These are phyloP conservation scores for Leptobrachium ailaonicum DNA, from an alignment of 2,113 vertebrate species.

Conservation along the genomic window DNA sequence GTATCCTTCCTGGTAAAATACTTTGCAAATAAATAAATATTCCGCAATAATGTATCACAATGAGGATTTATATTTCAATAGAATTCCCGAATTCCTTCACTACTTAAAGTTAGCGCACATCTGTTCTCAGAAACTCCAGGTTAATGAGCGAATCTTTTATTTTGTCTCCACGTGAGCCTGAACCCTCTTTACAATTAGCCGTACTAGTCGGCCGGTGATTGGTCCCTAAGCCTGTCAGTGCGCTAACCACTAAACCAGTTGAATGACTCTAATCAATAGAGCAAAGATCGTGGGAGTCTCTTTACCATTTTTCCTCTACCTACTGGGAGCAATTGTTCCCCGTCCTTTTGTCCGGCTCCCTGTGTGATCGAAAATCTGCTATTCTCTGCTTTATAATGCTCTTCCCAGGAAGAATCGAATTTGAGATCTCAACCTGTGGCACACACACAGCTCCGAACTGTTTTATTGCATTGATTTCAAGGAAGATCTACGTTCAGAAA, in stretches of 20 bases:
- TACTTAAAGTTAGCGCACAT: neutral
- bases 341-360: conserved; percentile 46
- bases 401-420: conserved; percentile 34
- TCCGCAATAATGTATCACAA: neutral
- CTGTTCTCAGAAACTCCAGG: conserved; percentile 28
- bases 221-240: conserved; percentile 26
- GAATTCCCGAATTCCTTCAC: conserved; percentile 18
- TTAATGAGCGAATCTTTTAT: conserved; percentile 18
- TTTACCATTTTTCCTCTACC: conserved; percentile 45
- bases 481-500: conserved; percentile 39
- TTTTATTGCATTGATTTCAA: conserved; percentile 34
- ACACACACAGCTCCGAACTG: conserved; percentile 22
- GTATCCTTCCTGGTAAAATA: too few species aligned
- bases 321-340: conserved; percentile 41
- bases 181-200: conserved; percentile 26
- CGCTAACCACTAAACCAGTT: conserved; percentile 33
- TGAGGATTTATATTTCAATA: conserved; percentile 35
- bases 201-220: neutral
- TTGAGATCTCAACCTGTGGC: conserved; percentile 49
- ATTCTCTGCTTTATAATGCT: conserved; percentile 47
- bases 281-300: conserved; percentile 7
- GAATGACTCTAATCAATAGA: conserved; percentile 45
- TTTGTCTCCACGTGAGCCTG: conserved; percentile 1
- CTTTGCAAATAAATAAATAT: neutral
- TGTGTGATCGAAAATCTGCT: conserved; percentile 35